Percentiles rank a stretch among this genome's conserved stretches.
phyloP scores from a whole-genome alignment of 2,113 vertebrate genomes.

The Carassius carassius region DNA sequence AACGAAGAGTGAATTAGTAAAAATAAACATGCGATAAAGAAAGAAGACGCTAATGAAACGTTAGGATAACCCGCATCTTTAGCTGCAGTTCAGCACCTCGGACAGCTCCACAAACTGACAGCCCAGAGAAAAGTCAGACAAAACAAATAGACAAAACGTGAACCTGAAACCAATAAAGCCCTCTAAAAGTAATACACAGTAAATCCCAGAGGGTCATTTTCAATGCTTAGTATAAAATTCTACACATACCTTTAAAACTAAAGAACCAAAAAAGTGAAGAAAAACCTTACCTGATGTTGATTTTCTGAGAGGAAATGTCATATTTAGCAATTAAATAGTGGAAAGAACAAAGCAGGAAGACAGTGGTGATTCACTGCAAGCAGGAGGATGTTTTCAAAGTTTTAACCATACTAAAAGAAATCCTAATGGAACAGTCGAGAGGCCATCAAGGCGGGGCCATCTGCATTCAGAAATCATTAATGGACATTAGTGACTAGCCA shows the following conservation, averaged over 20 bases:
- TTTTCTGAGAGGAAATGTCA: slow-evolving; percentile 94
- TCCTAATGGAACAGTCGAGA: slow-evolving; percentile 86
- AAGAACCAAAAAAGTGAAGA: slow-evolving; percentile 50
- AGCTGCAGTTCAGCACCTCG: slow-evolving; percentile 51
- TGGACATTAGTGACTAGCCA: slow-evolving; percentile 98
- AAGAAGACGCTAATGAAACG: neutral
- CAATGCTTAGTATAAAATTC: neutral
- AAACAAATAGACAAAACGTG: neutral
- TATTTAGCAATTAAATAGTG: slow-evolving; percentile 72
- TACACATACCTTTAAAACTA: neutral
- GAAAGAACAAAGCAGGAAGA: slow-evolving; percentile 56
- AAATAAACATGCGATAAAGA: neutral
- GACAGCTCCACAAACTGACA: slow-evolving; percentile 40
- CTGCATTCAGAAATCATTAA: slow-evolving; percentile 94
- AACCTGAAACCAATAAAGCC: neutral
- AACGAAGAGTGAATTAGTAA: neutral
- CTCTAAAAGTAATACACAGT: neutral
- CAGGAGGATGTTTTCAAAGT: slow-evolving; percentile 83
- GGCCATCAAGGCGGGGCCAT: slow-evolving; percentile 87
- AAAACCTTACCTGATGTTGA: slow-evolving; percentile 90
- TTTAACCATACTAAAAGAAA: slow-evolving; percentile 90
- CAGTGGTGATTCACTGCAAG: slow-evolving; percentile 69
- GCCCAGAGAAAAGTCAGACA: neutral
- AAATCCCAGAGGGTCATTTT: neutral
- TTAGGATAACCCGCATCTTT: neutral